phyloP scores from a whole-genome alignment of 2,888 invertebrate genomes.

The Trissoscelio sp. region DNA sequence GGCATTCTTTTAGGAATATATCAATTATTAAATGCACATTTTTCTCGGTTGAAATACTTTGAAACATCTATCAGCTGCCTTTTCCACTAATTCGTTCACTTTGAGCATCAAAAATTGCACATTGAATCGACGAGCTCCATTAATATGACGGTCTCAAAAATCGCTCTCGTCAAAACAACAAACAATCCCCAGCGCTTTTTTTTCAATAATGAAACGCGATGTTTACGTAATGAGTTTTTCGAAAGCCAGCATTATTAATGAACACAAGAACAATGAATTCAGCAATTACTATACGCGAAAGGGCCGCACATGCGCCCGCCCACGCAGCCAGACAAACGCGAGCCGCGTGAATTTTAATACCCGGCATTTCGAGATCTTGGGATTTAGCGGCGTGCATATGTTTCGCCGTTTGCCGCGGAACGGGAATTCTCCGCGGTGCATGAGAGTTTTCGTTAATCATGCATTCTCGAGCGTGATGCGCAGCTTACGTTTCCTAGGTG shows the following conservation, averaged over 20 bases:
- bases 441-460: conserved; percentile 70
- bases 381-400: conserved; percentile 42
- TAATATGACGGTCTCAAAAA: too few relatives aligned
- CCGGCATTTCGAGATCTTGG: conserved; percentile 55
- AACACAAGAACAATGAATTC: conserved; percentile 38
- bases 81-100: too few relatives aligned
- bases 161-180: background rate
- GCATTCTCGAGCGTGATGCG: conserved; percentile 63
- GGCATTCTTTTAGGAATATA: background rate
- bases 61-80: background rate
- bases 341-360: conserved; percentile 62
- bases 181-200: background rate
- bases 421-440: conserved; percentile 55
- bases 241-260: conserved; percentile 41
- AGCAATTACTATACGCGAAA: conserved; percentile 40
- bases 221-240: conserved; percentile 33
- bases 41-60: conserved; percentile 4
- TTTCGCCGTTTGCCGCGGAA: conserved; percentile 43
- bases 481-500: conserved; percentile 57
- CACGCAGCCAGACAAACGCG: conserved; percentile 25
- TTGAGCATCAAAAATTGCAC: too few relatives aligned
- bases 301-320: conserved; percentile 25
- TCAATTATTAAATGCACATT: conserved; percentile 27
- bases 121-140: too few relatives aligned
- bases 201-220: conserved; percentile 13